These are phyloP conservation scores for Macrophya annulata DNA, from an alignment of 2,888 invertebrate species.

Conservation along the genomic window DNA sequence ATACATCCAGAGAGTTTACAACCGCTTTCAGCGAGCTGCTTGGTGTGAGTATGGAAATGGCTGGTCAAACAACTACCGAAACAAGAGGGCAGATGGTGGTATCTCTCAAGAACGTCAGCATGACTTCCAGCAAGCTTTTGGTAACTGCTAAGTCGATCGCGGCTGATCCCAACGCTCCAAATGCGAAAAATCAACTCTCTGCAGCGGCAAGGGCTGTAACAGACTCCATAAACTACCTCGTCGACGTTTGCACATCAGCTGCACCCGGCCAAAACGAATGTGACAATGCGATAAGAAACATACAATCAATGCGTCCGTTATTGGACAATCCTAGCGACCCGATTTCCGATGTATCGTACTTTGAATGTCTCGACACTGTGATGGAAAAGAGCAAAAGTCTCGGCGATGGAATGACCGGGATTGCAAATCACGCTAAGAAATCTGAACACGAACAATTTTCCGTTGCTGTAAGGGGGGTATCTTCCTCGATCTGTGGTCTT, in stretches of 20 bases:
- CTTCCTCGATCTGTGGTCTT: conserved; percentile 93
- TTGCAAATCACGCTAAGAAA: conserved; percentile 94
- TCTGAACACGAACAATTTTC: conserved; percentile 93
- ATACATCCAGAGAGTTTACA: conserved; percentile 89
- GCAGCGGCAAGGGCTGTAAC: conserved; percentile 95
- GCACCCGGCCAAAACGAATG: conserved; percentile 98
- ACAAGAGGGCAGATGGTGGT: conserved; percentile 91
- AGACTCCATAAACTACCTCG: conserved; percentile 94
- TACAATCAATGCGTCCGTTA: conserved; percentile 91
- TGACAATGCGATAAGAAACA: conserved; percentile 96
- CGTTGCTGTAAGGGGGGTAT: conserved; percentile 91
- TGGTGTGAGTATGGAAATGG: conserved; percentile 92
- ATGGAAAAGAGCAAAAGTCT: conserved; percentile 93
- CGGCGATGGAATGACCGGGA: conserved; percentile 96
- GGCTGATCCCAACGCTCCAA: conserved; percentile 94
- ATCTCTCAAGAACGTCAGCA: conserved; percentile 93
- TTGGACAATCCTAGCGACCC: conserved; percentile 94
- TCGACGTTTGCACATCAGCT: conserved; percentile 93
- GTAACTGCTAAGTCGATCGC: conserved; percentile 94
- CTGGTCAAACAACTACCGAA: conserved; percentile 88
- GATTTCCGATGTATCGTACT: conserved; percentile 93
- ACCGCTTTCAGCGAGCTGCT: conserved; percentile 90
- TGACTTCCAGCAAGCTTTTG: conserved; percentile 92
- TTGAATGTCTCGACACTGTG: conserved; percentile 95
- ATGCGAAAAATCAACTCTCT: conserved; percentile 93